Evolutionary conservation across 2,113 vertebrate genomes (phyloP), one percentile per base, ranked within the genome.

Genomic region (Pluvianellus socialis): DNA sequence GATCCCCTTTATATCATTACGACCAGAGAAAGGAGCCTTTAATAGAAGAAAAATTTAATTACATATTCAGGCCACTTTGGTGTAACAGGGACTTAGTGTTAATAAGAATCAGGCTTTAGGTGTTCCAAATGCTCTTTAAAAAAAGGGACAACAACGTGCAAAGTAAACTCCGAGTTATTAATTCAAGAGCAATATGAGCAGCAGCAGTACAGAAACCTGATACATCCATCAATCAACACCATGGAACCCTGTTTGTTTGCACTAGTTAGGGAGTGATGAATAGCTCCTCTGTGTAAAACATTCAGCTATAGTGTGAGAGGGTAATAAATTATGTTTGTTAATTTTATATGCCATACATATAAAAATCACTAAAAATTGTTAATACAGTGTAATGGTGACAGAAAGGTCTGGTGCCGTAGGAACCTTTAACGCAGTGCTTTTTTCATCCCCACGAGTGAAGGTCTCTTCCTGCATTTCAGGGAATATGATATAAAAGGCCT

Each of bases 201-300:
- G 94, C 93, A 71, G 89, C 82, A 80, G 94, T 55, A 89, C 92
- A 92, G 97, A 97, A 96, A 96, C 80, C 82, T 7, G 88, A 95
- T 97, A 94, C 55, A 96, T 89, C 94, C 90, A 97, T 98, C 96
- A 95, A 89, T 97, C 97, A 96, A 79, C 93, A 76, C 91, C 26
- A 72, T 79, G 96, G 95, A 96, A 79, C 85, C 67, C 70, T 97
- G 94, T 97, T 98, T 97, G 96, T 97, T 97, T 96, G 92, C 92
- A 95, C 87, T 96, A 94, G 92, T 92, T 96, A 96, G 89, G 85
- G 91, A 76, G 88, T 98, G 96, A 97, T 97, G 96, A 98, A 98
- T 97, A 94, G 94, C 71, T 91, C 92, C 72, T 97, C 94, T 97
- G 97, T 97, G 91, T 89, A 95, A 96, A 96, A 96, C 94, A 94